phyloP scores from a whole-genome alignment of 35 echinoderm and acorn worm genomes.

The Ophioderma brevispina region DNA sequence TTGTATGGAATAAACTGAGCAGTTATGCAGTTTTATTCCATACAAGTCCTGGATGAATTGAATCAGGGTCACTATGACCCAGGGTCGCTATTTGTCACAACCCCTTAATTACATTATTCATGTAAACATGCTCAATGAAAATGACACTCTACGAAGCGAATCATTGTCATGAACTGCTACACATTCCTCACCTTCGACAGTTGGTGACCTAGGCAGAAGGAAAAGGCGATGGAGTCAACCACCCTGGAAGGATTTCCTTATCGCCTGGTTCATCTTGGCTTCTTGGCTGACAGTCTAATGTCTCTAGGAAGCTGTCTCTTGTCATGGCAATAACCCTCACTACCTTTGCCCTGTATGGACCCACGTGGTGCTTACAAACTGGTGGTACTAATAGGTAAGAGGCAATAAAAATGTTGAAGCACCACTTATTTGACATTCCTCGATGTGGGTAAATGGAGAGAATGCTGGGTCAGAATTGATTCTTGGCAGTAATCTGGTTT shows the following conservation, averaged over 20 bases:
- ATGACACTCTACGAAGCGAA: no score
- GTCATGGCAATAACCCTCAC: constrained; percentile 47
- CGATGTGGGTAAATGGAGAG: not conserved
- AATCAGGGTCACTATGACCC: no score
- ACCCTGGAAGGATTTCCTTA: not conserved
- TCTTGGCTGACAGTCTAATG: constrained; percentile 8
- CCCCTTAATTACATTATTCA: no score
- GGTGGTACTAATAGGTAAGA: constrained; percentile 45
- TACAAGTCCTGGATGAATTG: no score
- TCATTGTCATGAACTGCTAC: no score
- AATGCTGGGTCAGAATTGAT: no score
- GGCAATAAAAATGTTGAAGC: not conserved
- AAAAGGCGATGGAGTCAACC: constrained; percentile 1
- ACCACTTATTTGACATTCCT: not conserved
- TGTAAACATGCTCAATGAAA: no score
- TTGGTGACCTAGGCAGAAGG: constrained; percentile 40
- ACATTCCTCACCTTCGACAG: no score
- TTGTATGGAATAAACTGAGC: no score
- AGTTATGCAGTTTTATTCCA: no score
- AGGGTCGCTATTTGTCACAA: no score
- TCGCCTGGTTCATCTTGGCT: constrained; percentile 48
- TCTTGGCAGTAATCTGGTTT: no score
- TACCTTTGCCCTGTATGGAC: constrained; percentile 50
- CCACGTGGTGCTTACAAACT: constrained; percentile 47
- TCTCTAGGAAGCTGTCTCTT: constrained; percentile 21